Conservation (phyloP, 2,113 vertebrate species). For the Macquaria ambigua region DNA sequence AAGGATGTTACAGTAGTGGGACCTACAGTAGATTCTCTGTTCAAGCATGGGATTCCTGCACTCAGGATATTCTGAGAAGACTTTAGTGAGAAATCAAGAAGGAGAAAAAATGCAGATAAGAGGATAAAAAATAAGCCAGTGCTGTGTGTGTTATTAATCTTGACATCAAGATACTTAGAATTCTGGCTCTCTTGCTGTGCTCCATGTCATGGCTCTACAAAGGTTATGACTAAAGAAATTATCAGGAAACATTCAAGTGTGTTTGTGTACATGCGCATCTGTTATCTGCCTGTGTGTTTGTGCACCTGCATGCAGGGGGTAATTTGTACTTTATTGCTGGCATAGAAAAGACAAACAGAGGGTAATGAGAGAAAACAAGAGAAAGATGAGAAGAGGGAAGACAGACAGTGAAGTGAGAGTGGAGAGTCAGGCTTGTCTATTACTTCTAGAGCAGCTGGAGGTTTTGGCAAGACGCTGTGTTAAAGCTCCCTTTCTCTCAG, state of each 20-base stretch:
- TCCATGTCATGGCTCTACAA: background rate
- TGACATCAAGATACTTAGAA: background rate
- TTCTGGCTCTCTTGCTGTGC: background rate
- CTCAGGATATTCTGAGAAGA: slow-evolving; percentile 9
- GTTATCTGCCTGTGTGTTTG: slow-evolving; percentile 36
- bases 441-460: slow-evolving; percentile 75
- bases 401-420: slow-evolving; percentile 20
- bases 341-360: slow-evolving; percentile 55
- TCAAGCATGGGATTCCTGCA: slow-evolving; percentile 9
- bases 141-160: slow-evolving; percentile 1
- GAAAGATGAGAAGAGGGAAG: background rate
- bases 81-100: background rate
- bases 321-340: slow-evolving; percentile 62
- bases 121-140: background rate
- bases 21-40: slow-evolving; percentile 45
- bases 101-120: slow-evolving; percentile 6
- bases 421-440: slow-evolving; percentile 38
- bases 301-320: slow-evolving; percentile 39
- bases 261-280: background rate
- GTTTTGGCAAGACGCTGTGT: slow-evolving; percentile 66
- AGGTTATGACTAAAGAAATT: background rate
- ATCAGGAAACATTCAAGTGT: background rate
- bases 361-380: slow-evolving; percentile 52
- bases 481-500: slow-evolving; percentile 61
- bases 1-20: slow-evolving; percentile 21